A percentile compares a stretch with the other conserved stretches of the same genome.
Conservation (phyloP, 2,113 vertebrate species). For the Oryzias javanicus region DNA sequence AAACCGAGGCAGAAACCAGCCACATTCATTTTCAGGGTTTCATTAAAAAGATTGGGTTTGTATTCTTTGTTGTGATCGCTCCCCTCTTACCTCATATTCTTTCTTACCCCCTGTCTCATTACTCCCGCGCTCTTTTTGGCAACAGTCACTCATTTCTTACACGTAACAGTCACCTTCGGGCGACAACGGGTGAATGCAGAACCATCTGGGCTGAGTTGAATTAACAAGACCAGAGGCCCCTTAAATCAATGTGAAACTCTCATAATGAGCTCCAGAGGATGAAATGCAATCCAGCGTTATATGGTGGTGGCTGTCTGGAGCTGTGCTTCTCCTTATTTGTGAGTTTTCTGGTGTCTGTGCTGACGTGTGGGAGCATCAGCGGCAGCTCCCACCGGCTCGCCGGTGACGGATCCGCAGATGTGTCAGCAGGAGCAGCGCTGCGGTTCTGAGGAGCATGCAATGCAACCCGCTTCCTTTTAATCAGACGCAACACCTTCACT, state of each 20-base stretch:
- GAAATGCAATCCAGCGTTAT: slow-evolving; percentile 60
- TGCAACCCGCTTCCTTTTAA: too few relatives aligned
- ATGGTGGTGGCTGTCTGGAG: slow-evolving; percentile 10
- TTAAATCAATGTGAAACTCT: slow-evolving; percentile 64
- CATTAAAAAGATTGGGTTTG: neutral
- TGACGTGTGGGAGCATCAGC: slow-evolving; percentile 11
- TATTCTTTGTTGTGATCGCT: neutral
- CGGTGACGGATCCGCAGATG: neutral
- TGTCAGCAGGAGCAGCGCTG: neutral
- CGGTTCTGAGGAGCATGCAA: too few relatives aligned
- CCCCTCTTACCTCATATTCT: neutral
- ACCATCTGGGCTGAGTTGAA: slow-evolving; percentile 51
- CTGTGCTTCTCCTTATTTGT: slow-evolving; percentile 22
- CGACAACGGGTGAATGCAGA: slow-evolving; percentile 54
- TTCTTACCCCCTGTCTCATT: neutral
- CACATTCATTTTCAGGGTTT: slow-evolving; percentile 21
- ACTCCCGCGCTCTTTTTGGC: neutral
- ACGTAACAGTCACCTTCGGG: slow-evolving; percentile 50
- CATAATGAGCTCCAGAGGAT: slow-evolving; percentile 61
- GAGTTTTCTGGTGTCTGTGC: slow-evolving; percentile 10
- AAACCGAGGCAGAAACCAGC: slow-evolving; percentile 38
- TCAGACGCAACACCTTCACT: too few relatives aligned
- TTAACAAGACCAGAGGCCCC: slow-evolving; percentile 59
- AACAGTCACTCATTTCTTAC: slow-evolving; percentile 38
- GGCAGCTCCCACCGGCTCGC: slow-evolving; percentile 1